Base-by-base conservation (phyloP, 2,113 vertebrate genomes). In the Osmerus mordax region DNA sequence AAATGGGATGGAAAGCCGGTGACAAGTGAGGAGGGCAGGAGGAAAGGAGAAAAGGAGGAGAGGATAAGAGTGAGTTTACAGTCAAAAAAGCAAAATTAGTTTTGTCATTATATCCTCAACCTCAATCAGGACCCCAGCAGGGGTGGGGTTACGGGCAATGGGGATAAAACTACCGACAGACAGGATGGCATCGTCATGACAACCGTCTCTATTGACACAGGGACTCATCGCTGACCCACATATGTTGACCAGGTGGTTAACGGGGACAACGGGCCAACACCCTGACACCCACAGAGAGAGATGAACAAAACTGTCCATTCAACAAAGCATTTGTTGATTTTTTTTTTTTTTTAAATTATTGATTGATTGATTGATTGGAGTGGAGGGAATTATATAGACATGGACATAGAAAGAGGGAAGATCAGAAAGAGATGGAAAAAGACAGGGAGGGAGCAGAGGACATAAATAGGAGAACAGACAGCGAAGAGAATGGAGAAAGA, bases 301-400 rank as follows among this genome's bases (percentile, higher is more conserved):
- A 6, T 28, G 28, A 25, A 14, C 23, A 13, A 5, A 36, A 16
- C 32, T n/a, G 28, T 63, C 61, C 5, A 16, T 13, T 8, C 6
- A 63, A 18, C 32, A 63, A 63, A 36, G 28, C 61, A 36, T 41
- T 63, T n/a, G n/a, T n/a, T n/a, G n/a, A n/a, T n/a, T n/a, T n/a
- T n/a, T n/a, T n/a, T n/a, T n/a, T n/a, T n/a, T n/a, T n/a, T n/a
- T n/a, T n/a, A n/a, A n/a, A n/a, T n/a, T n/a, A n/a, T n/a, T n/a
- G n/a, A n/a, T n/a, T n/a, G n/a, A n/a, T 15, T n/a, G 23, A 28
- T 8, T 61, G n/a, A 61, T 25, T 15, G 6, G 61, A 63, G 61
- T 63, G 23, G 60, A 62, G 60, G 21, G 15, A 62, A 25, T 62
- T 14, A 29, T 21, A 3, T n/a, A n/a, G 19, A 41, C 36, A 41